Percentiles rank a stretch among this genome's conserved stretches.
phyloP scores from a whole-genome alignment of 1,140 invertebrate species.

The Apis laboriosa region DNA sequence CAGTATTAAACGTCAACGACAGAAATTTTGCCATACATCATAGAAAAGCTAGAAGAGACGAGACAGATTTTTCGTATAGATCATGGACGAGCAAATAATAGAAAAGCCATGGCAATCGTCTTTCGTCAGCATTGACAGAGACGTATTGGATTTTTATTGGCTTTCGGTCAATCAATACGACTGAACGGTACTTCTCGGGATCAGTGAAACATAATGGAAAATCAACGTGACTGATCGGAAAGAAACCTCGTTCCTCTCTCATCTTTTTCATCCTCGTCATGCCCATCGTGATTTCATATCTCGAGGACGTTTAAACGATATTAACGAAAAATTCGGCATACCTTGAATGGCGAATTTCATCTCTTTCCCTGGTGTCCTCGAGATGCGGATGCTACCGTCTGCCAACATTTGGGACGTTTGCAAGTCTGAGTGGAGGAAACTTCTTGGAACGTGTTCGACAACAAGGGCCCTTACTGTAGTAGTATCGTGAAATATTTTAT shows the following conservation, averaged over 20 bases:
- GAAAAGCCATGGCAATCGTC: constrained; percentile 49
- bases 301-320: constrained; percentile 12
- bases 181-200: background rate
- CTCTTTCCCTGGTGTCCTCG: background rate
- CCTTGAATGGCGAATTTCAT: background rate
- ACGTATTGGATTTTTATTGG: constrained; percentile 71
- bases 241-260: background rate
- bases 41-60: background rate
- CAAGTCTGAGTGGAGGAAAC: constrained; percentile 28
- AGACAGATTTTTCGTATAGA: constrained; percentile 30
- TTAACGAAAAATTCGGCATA: constrained; percentile 7
- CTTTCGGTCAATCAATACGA: constrained; percentile 63
- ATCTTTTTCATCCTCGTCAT: background rate
- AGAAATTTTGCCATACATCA: constrained; percentile 18
- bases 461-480: constrained; percentile 25
- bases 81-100: constrained; percentile 42
- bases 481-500: constrained; percentile 37
- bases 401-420: constrained; percentile 4
- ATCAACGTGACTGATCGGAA: constrained; percentile 6
- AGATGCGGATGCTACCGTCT: background rate
- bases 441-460: constrained; percentile 34
- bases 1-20: constrained; percentile 23
- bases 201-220: constrained; percentile 40
- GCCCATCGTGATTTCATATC: background rate
- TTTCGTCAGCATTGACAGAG: constrained; percentile 55